Base-by-base conservation (phyloP, 1,140 invertebrate species). In the Procambarus clarkii region DNA sequence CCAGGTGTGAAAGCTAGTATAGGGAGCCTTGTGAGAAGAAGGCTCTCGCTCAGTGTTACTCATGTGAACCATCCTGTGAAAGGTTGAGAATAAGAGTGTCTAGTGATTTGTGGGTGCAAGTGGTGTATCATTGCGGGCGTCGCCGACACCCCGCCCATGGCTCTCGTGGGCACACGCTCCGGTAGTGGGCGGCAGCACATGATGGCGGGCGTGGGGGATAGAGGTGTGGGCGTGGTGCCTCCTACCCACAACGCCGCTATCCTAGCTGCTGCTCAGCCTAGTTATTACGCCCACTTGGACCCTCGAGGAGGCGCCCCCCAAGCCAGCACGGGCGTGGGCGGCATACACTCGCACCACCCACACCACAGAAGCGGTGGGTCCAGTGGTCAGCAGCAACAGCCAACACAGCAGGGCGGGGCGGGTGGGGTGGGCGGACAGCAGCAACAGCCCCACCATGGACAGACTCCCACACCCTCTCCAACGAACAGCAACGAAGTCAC, bases 401-500 rank as follows among this genome's bases (percentile, higher is more conserved):
- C 69, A 1, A 77, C 48, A 60, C 86, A 88, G n/a, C 86, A 84
- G 76, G 74, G 46, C 11, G 82, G 89, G 1, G 74, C 82, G 45
- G 89, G 82, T n/a, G 82, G 89, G 44, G 87, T 71, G 71, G 71
- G 85, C 74, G 85, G 85, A 24, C 82, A 64, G 44, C 82, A 76
- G n/a, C 89, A 79, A 11, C 82, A 84, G 69, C 89, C 76, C 3
- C 82, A 84, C 50, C 82, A 85, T 58, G 82, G 81, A 77, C 76
- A 84, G 48, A 90, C 88, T 15, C 45, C 88, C 34, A 76, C 89
- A 50, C 76, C 89, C 83, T 74, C 89, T 21, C 76, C 89, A 34
- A 69, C 82, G 34, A 88, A 54, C 79, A 88, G 60, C 69, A 83
- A 60, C 48, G 96, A 97, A 94, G 97, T 98, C 77, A 97, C 98